phyloP scores from a whole-genome alignment of 2,113 vertebrate genomes.

The Passer montanus region DNA sequence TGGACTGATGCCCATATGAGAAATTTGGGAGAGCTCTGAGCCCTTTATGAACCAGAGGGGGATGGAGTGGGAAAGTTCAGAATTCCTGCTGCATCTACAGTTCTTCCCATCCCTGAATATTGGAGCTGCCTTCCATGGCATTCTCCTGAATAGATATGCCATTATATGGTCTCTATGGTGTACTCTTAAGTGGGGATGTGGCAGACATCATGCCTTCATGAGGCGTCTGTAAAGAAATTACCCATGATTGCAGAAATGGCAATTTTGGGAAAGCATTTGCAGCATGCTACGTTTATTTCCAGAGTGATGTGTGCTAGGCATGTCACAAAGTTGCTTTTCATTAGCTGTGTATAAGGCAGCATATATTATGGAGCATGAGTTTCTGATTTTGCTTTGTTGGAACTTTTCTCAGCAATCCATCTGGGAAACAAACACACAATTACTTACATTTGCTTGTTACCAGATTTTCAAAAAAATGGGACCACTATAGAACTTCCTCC shows the following conservation, averaged over 20 bases:
- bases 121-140: not conserved
- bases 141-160: too few species aligned
- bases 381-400: not conserved
- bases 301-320: not conserved
- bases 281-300: not conserved
- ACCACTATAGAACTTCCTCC: conserved; percentile 66
- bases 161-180: not conserved
- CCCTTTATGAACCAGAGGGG: not conserved
- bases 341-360: not conserved
- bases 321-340: not conserved
- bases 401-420: not conserved
- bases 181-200: not conserved
- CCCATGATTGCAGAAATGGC: not conserved
- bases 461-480: conserved; percentile 68
- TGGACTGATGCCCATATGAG: accelerated
- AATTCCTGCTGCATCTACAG: not conserved
- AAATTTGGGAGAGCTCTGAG: not conserved
- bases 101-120: not conserved
- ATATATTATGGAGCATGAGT: not conserved
- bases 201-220: not conserved
- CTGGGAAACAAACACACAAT: not conserved
- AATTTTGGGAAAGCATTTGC: not conserved
- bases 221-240: not conserved
- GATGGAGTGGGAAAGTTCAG: not conserved
- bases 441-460: conserved; percentile 72